Evolutionary conservation across 2,797 vertebrate species (phyloP).

Genomic region (Chrysocyon brachyurus): DNA sequence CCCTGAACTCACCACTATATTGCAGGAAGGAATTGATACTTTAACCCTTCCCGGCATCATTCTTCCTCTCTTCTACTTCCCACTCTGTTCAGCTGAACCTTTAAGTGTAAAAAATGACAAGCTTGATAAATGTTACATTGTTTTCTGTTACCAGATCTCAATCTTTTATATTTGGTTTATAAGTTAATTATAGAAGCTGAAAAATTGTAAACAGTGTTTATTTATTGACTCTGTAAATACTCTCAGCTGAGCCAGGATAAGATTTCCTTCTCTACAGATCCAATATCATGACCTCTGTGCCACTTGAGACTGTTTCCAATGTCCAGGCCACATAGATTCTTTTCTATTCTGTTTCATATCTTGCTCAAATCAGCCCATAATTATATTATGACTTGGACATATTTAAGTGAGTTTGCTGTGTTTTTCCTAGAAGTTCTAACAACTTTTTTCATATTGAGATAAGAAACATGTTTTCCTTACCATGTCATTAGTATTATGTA

Average conservation of each 20-base stretch:
- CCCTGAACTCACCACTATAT: not conserved
- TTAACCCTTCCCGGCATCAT: not conserved
- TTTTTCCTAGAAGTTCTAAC: not conserved
- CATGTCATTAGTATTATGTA: not conserved
- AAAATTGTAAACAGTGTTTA: constrained; percentile 11
- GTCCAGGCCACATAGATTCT: not conserved
- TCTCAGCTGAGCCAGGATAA: not conserved
- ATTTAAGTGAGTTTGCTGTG: not conserved
- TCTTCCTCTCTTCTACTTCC: not conserved
- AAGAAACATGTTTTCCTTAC: not conserved
- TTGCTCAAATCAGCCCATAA: not conserved
- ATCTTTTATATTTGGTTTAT: not conserved
- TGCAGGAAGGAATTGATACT: not conserved
- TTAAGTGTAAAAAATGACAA: not conserved
- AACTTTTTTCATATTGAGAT: not conserved
- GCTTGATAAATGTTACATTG: not conserved
- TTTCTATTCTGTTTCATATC: not conserved
- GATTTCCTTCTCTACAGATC: not conserved
- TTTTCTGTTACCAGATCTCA: constrained; percentile 10
- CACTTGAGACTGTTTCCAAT: not conserved
- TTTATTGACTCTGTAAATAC: not conserved
- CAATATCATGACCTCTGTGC: not conserved
- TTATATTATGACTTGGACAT: not conserved
- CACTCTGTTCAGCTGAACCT: not conserved
- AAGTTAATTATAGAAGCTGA: constrained; percentile 16